Percentiles rank a stretch among this genome's conserved stretches.
Evolutionary conservation across 2,797 vertebrate genomes (phyloP).

Genomic region (Melanotaenia parkinsoni): DNA sequence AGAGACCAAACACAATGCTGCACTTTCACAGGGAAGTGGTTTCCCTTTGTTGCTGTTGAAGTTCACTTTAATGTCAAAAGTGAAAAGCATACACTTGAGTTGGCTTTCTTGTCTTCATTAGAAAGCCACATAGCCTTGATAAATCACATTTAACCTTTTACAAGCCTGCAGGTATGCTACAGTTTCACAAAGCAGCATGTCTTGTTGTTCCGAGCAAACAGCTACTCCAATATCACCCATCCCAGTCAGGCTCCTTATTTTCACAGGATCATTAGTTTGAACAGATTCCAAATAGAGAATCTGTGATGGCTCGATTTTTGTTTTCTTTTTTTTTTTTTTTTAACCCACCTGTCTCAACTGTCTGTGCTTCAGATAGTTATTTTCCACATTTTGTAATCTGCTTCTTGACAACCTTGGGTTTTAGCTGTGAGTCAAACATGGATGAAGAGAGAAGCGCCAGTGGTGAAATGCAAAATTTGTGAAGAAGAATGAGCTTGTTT

Average conservation of each 20-base stretch:
- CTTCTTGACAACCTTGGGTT: conserved; percentile 43
- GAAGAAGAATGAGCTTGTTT: conserved; percentile 22
- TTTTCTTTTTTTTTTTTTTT: conserved; percentile 8
- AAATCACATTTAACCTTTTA: conserved; percentile 13
- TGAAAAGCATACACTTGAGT: background rate
- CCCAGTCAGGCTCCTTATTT: conserved; percentile 19
- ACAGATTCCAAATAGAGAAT: conserved; percentile 14
- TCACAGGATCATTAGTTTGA: background rate
- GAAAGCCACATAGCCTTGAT: background rate
- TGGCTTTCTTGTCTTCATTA: conserved; percentile 17
- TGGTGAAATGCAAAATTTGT: conserved; percentile 24
- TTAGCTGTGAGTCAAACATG: conserved; percentile 35
- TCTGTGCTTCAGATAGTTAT: conserved; percentile 40
- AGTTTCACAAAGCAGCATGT: background rate
- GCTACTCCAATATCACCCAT: conserved; percentile 14
- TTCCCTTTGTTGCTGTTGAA: conserved; percentile 31
- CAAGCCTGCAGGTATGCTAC: background rate
- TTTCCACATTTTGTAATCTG: conserved; percentile 46
- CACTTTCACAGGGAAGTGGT: conserved; percentile 56
- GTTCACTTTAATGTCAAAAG: conserved; percentile 34
- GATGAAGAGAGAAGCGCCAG: conserved; percentile 21
- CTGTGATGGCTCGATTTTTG: conserved; percentile 21
- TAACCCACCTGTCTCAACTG: conserved; percentile 30
- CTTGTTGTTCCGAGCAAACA: conserved; percentile 35
- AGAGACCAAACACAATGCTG: conserved; percentile 64